Conservation (phyloP, 1,140 invertebrate species). For the Aphelinus atriplicis region DNA sequence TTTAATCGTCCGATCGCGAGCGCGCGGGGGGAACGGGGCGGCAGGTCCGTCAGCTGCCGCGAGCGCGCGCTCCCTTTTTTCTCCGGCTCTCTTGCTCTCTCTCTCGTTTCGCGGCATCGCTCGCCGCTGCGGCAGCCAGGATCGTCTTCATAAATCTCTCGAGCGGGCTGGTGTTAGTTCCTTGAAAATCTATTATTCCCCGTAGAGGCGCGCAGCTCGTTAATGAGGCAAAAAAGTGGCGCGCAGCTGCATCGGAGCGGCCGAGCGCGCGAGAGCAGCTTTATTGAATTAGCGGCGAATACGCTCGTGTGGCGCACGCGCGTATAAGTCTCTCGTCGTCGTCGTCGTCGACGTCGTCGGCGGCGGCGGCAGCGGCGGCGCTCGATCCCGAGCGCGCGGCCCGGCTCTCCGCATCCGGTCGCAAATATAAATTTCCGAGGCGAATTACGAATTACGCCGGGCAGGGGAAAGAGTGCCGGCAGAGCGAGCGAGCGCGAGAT, state of each 20-base stretch:
- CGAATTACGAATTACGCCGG: constrained; percentile 6
- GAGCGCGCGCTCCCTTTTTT: not conserved
- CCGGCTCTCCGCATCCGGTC: constrained; percentile 16
- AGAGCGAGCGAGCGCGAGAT: constrained; percentile 16
- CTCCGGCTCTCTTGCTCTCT: not conserved
- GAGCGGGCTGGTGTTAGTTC: constrained; percentile 17
- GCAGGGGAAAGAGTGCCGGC: not conserved
- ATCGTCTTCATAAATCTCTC: constrained; percentile 17
- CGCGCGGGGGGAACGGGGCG: no score
- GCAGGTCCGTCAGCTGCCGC: not conserved
- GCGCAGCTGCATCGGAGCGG: constrained; percentile 30
- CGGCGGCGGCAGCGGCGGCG: not conserved
- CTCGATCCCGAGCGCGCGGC: not conserved
- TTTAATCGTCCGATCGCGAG: not conserved
- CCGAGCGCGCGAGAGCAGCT: not conserved
- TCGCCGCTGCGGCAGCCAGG: not conserved
- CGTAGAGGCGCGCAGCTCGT: constrained; percentile 4
- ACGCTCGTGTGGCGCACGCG: not conserved
- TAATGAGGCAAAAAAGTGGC: constrained; percentile 30
- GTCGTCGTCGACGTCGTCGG: no score
- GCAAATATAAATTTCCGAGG: constrained; percentile 35
- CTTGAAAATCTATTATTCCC: constrained; percentile 39
- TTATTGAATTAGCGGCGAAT: constrained; percentile 41
- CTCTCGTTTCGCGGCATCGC: constrained; percentile 3
- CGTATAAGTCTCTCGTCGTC: constrained; percentile 34